Conservation (phyloP, 2,888 invertebrate species). For the Ceriagrion tenellum region DNA sequence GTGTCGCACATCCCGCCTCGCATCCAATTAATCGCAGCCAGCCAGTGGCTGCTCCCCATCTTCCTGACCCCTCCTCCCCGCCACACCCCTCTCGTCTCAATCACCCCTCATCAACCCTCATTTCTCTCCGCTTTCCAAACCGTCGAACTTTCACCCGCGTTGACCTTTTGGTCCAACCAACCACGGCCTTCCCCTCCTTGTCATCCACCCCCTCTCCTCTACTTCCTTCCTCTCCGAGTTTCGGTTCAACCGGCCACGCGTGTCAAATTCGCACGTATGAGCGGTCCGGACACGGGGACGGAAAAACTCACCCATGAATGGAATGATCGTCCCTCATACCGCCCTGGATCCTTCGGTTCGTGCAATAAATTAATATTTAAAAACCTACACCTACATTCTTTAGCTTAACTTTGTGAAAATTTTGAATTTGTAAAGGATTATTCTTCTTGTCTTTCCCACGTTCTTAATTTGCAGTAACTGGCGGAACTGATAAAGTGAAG, state of each 20-base stretch:
- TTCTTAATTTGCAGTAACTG: too few relatives aligned
- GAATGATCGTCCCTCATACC: too few relatives aligned
- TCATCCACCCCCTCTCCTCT: neutral
- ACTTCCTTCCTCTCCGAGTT: neutral
- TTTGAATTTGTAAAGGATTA: too few relatives aligned
- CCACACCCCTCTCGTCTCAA: neutral
- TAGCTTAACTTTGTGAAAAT: too few relatives aligned
- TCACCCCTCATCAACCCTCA: neutral
- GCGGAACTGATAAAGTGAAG: too few relatives aligned
- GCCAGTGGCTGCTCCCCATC: neutral
- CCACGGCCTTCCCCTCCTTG: neutral
- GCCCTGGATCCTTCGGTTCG: too few relatives aligned
- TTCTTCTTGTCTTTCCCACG: too few relatives aligned
- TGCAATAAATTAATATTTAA: too few relatives aligned
- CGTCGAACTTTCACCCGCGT: neutral
- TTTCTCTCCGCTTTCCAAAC: neutral
- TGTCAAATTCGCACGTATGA: neutral
- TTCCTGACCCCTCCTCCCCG: neutral
- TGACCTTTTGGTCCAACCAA: neutral
- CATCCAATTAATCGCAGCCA: neutral
- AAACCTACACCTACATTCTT: too few relatives aligned
- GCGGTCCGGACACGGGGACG: neutral
- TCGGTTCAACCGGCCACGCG: neutral
- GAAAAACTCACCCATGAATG: too few relatives aligned
- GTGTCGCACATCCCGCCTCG: neutral